Conservation (phyloP, 2,888 invertebrate species). For the Cyrtodaria siliqua region DNA sequence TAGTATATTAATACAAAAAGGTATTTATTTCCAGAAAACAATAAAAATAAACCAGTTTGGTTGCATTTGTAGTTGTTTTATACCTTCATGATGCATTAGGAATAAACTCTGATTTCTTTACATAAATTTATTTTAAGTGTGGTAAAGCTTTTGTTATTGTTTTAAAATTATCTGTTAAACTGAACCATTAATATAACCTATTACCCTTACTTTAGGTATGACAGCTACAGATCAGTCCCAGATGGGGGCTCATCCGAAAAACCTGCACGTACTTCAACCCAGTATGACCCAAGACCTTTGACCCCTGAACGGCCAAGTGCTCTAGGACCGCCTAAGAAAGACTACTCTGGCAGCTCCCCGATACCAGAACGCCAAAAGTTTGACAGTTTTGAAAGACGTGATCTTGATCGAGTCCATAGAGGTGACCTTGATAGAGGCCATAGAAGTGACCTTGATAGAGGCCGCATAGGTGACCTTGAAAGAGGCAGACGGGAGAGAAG, state of each 20-base stretch:
- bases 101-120: too few relatives aligned
- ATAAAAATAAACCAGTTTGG: too few relatives aligned
- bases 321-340: constrained; percentile 25
- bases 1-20: too few relatives aligned
- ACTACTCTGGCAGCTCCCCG: neutral
- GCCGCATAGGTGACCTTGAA: constrained; percentile 1
- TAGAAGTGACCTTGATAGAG: constrained; percentile 21
- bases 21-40: too few relatives aligned
- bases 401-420: constrained; percentile 2
- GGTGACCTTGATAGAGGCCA: constrained; percentile 8
- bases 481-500: constrained; percentile 35
- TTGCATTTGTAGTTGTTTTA: too few relatives aligned
- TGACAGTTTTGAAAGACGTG: constrained; percentile 26
- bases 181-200: too few relatives aligned
- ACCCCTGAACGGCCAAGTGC: constrained; percentile 50
- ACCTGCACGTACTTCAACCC: constrained; percentile 13
- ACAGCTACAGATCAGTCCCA: constrained; percentile 64
- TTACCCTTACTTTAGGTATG: constrained; percentile 59
- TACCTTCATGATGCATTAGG: too few relatives aligned
- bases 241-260: constrained; percentile 68
- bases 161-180: too few relatives aligned
- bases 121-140: too few relatives aligned
- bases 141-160: too few relatives aligned
- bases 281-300: constrained; percentile 32
- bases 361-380: constrained; percentile 5